Evolutionary conservation across 2,888 invertebrate genomes (phyloP).

Genomic region (Poecilobothrus nobilitatus): DNA sequence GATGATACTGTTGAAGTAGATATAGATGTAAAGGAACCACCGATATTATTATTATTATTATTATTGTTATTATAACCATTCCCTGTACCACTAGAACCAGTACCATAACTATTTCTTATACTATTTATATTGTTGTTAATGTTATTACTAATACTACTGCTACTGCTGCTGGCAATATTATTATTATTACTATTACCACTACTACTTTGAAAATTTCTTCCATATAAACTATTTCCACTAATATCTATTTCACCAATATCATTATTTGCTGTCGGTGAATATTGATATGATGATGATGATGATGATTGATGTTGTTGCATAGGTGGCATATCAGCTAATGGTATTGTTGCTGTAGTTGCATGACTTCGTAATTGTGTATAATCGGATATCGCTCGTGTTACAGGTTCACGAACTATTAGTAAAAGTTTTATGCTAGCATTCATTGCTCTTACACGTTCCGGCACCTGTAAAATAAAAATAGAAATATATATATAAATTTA

Average conservation of each 20-base stretch:
- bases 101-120: neutral
- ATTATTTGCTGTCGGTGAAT: neutral
- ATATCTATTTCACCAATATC: constrained; percentile 4
- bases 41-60: neutral
- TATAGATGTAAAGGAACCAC: constrained; percentile 8
- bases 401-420: constrained; percentile 91
- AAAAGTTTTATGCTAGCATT: constrained; percentile 85
- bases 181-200: neutral
- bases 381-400: constrained; percentile 91
- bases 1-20: constrained; percentile 35
- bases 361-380: constrained; percentile 86
- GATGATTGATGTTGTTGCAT: constrained; percentile 20
- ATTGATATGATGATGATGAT: constrained; percentile 12
- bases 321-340: constrained; percentile 34
- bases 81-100: neutral
- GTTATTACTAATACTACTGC: constrained; percentile 14
- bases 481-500: too few relatives aligned
- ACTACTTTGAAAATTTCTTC: neutral
- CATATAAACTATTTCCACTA: neutral
- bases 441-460: constrained; percentile 88
- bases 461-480: constrained; percentile 53
- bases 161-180: neutral
- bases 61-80: neutral
- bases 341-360: constrained; percentile 65
- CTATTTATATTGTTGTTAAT: constrained; percentile 7